Conservation (phyloP, 2,888 invertebrate species). For the Diarsia mendica region DNA sequence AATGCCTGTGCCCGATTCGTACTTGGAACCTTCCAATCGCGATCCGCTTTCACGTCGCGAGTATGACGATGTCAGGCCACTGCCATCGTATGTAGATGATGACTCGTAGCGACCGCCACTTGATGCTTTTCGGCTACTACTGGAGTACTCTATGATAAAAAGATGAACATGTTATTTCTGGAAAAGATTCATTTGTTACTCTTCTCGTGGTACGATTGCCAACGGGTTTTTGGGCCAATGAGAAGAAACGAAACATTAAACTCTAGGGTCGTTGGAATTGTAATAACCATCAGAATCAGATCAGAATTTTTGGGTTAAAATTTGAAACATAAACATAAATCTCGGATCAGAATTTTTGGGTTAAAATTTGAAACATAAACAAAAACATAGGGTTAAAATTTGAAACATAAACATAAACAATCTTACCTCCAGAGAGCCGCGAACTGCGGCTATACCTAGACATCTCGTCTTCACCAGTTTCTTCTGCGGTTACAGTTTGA, state of each 20-base stretch:
- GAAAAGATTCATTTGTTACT: background rate
- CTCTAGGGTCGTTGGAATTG: background rate
- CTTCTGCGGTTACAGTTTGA: constrained; percentile 86
- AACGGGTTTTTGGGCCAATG: background rate
- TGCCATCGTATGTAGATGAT: constrained; percentile 78
- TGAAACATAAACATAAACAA: too few relatives aligned
- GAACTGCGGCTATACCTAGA: constrained; percentile 92
- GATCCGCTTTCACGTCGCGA: constrained; percentile 85
- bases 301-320: too few relatives aligned
- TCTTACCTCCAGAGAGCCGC: constrained; percentile 91
- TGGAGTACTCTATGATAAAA: constrained; percentile 82
- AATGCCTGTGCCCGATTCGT: constrained; percentile 77
- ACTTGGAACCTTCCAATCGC: constrained; percentile 78
- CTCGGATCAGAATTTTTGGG: too few relatives aligned
- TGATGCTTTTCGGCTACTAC: constrained; percentile 82
- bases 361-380: too few relatives aligned
- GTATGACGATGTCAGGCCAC: constrained; percentile 77
- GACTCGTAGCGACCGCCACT: constrained; percentile 84
- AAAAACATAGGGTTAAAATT: too few relatives aligned
- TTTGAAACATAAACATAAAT: too few relatives aligned
- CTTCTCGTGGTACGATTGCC: background rate
- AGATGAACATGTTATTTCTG: background rate
- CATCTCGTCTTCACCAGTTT: constrained; percentile 85
- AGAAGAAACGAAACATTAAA: background rate
- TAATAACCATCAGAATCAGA: too few relatives aligned